Conservation (phyloP, 2,888 invertebrate species). For the Mesorhabditis sp. region DNA sequence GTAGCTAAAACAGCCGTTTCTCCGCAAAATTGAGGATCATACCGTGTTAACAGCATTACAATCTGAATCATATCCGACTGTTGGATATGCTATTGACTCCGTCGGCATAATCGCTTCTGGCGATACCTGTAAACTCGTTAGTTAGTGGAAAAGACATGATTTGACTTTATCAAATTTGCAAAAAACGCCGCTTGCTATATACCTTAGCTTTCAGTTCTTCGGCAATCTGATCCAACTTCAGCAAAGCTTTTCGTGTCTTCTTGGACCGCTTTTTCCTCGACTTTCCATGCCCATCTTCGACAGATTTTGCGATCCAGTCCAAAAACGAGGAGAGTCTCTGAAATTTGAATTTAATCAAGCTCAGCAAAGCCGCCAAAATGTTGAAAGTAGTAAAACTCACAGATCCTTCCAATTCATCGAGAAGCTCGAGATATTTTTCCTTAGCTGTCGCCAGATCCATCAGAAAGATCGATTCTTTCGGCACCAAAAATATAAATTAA, state of each 20-base stretch:
- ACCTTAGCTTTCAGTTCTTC: constrained; percentile 15
- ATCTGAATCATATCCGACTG: constrained; percentile 33
- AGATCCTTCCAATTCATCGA: too few species aligned
- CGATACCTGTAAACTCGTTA: constrained; percentile 7
- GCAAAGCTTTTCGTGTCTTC: background rate
- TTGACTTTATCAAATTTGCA: constrained; percentile 2
- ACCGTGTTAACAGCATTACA: constrained; percentile 34
- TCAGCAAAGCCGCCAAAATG: too few species aligned
- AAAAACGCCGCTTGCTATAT: background rate
- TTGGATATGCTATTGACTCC: constrained; percentile 19
- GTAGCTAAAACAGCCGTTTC: constrained; percentile 56
- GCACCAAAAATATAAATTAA: too few species aligned
- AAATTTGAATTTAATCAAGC: too few species aligned
- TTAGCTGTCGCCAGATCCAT: too few species aligned
- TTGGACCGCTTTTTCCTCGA: background rate
- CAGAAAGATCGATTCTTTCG: too few species aligned
- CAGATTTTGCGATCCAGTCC: background rate
- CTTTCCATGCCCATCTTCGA: background rate
- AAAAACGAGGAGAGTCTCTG: background rate
- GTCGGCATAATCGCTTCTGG: constrained; percentile 15
- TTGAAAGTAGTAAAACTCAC: too few species aligned
- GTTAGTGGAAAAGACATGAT: background rate
- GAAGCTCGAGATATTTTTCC: too few species aligned
- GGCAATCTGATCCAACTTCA: constrained; percentile 16
- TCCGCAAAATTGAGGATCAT: background rate